Evolutionary conservation across 2,113 vertebrate genomes (phyloP), one percentile per base, ranked within the genome.

Genomic region (Alouatta palliata): DNA sequence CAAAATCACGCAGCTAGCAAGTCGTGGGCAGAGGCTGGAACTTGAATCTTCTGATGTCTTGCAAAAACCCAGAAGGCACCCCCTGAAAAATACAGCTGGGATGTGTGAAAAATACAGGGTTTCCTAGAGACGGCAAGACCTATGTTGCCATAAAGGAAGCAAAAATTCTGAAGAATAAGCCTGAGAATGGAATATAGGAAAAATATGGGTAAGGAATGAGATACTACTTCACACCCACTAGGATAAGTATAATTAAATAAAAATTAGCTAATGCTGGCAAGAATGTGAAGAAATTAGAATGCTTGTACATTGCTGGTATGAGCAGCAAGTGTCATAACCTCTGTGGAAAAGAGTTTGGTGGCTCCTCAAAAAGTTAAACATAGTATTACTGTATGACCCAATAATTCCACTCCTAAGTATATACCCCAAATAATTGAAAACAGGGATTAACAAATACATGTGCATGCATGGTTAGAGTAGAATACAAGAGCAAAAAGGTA

Each of bases 51-150:
- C n/a, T 8, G 2, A 12, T 49, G 58, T 19, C 40, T 79, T 40
- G 2, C 35, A 40, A 76, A 19, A 96, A 71, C 37, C 56, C 12
- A 81, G 77, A 54, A 61, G 25, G 23, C 4, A 13, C 27, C 49
- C 5, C 9, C 0, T 90, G 40, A 12, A 40, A 61, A 79, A 75
- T 12, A 5, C 64, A 68, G 40, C 49, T 64, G 13, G 11, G 66
- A 4, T 58, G 1, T 13, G 19, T 19, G 27, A 80, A 21, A 8
- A 45, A 23, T n/a, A 3, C 7, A 2, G 2, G 16, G 20, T 49
- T 66, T 83, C 32, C 40, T 76, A 47, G 75, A 49, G 43, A 56
- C n/a, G 25, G 58, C 8, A 61, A 75, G 19, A 9, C 17, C 21
- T 8, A 27, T 19, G 8, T 23, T 80, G 40, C 19, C 47, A 27